A percentile compares a stretch with the other conserved stretches of the same genome.
These are phyloP conservation scores for Orthonevra nobilis DNA, from an alignment of 2,888 invertebrate species.

Conservation along the genomic window DNA sequence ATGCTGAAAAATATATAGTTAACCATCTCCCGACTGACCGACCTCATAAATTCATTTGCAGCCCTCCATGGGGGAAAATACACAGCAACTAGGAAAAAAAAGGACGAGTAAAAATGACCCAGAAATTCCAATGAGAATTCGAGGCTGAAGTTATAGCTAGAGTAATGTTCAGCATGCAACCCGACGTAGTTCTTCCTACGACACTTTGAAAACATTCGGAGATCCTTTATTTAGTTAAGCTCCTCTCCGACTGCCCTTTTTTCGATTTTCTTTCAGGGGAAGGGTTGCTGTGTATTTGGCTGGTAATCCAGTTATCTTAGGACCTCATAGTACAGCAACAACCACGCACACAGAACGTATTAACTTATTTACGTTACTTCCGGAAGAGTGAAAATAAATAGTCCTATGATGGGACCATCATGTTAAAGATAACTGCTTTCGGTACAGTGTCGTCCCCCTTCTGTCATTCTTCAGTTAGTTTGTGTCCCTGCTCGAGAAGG, in stretches of 20 bases:
- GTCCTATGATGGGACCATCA: constrained; percentile 61
- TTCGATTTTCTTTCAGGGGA: constrained; percentile 2
- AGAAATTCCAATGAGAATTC: constrained; percentile 36
- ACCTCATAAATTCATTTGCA: constrained; percentile 65
- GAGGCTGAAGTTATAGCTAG: constrained; percentile 1
- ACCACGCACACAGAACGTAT: constrained; percentile 22
- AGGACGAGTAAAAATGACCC: constrained; percentile 56
- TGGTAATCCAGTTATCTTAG: constrained; percentile 26
- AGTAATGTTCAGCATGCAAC: constrained; percentile 13
- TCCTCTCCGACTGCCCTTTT: background rate
- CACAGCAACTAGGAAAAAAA: constrained; percentile 4
- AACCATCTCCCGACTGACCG: constrained; percentile 42
- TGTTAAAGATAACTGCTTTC: constrained; percentile 55
- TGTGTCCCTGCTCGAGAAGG: constrained; percentile 13
- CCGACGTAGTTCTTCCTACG: background rate
- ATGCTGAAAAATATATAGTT: constrained; percentile 24
- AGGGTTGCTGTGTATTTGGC: background rate
- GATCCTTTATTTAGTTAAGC: constrained; percentile 24
- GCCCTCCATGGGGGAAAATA: constrained; percentile 3
- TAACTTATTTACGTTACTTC: constrained; percentile 69
- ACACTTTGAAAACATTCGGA: constrained; percentile 15
- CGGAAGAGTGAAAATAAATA: constrained; percentile 69
- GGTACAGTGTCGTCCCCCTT: constrained; percentile 4
- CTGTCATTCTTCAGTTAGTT: constrained; percentile 16
- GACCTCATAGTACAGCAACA: background rate